Evolutionary conservation across 2,113 vertebrate genomes (phyloP), one percentile per base, ranked within the genome.

Genomic region (Parus major): DNA sequence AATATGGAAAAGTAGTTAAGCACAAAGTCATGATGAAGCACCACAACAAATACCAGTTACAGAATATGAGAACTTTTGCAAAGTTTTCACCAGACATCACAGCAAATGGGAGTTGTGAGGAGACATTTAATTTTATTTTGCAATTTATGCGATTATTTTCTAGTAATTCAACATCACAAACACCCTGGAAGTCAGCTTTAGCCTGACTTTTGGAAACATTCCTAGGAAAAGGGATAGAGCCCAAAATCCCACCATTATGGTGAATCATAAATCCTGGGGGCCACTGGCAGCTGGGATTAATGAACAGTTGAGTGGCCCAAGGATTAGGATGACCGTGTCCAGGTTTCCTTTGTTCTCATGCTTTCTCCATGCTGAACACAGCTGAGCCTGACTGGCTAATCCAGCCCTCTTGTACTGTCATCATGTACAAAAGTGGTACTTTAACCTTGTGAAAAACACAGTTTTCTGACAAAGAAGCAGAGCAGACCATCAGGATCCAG

Each of bases 241-340:
- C 50, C 50, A 8, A 82, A 96, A 93, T 93, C 76, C 63, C 56
- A 72, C 17, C 6, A 14, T 44, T 70, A 61, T 59, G 76, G 60
- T 68, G 64, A 80, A 66, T 24, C 87, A 88, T 96, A 93, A 94
- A 95, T 94, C 55, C 82, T 83, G 68, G 84, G 52, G 70, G 57
- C 78, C 70, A 61, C 1, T 3, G 29, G 82, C 82, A 86, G 66
- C 85, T 77, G 88, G 85, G 84, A 72, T 66, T 86, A 72, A 88
- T 71, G 87, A 90, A 61, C 23, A 95, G 79, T 24, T 59, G 36
- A 61, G 33, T 59, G 52, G 78, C 83, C 66, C 46, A n/a, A 66
- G 66, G 78, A 88, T 63, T 63, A 85, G 75, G 93, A 70, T 73
- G 85, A 41, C 39, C 1, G 0, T 72, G 53, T 82, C 75, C 73